These are phyloP conservation scores for Drosophila ananassae DNA, from an alignment of 1,140 invertebrate genomes.

Conservation along the genomic window DNA sequence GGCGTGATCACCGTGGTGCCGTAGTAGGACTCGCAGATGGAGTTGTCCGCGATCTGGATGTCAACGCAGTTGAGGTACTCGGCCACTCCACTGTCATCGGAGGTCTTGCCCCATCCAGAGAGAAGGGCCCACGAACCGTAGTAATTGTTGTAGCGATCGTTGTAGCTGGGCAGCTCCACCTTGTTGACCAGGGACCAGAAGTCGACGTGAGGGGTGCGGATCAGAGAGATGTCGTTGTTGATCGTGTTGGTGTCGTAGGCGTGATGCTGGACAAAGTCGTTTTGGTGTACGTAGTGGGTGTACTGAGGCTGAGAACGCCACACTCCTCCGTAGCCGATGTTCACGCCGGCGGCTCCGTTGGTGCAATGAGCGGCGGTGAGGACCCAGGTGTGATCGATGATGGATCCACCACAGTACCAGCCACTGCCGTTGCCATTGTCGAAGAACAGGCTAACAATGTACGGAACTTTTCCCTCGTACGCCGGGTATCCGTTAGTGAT, in stretches of 20 bases:
- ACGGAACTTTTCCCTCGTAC: conserved; percentile 84
- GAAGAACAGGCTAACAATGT: conserved; percentile 75
- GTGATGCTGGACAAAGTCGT: conserved; percentile 22
- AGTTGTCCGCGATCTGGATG: conserved; percentile 36
- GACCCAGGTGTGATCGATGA: conserved; percentile 86
- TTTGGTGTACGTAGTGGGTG: conserved; percentile 14
- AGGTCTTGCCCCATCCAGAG: conserved; percentile 50
- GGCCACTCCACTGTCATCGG: conserved; percentile 7
- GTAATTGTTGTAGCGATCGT: conserved; percentile 33
- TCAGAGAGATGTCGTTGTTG: conserved; percentile 46
- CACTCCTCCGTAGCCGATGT: conserved; percentile 27
- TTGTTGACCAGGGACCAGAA: conserved; percentile 48
- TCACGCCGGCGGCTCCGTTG: conserved; percentile 34
- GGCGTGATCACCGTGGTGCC: conserved; percentile 25
- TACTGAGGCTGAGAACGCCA: conserved; percentile 32
- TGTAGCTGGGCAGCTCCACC: conserved; percentile 46
- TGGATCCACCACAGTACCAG: conserved; percentile 86
- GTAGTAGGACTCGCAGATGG: conserved; percentile 30
- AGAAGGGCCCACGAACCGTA: conserved; percentile 44
- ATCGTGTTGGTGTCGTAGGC: conserved; percentile 14
- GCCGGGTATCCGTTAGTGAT: conserved; percentile 60
- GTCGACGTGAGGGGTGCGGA: conserved; percentile 36
- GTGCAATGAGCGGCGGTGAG: conserved; percentile 77
- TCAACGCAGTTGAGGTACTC: conserved; percentile 40
- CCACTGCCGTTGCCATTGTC: conserved; percentile 84